These are phyloP conservation scores for Sebastes elongatus DNA, from an alignment of 2,797 vertebrate species.

Conservation along the genomic window DNA sequence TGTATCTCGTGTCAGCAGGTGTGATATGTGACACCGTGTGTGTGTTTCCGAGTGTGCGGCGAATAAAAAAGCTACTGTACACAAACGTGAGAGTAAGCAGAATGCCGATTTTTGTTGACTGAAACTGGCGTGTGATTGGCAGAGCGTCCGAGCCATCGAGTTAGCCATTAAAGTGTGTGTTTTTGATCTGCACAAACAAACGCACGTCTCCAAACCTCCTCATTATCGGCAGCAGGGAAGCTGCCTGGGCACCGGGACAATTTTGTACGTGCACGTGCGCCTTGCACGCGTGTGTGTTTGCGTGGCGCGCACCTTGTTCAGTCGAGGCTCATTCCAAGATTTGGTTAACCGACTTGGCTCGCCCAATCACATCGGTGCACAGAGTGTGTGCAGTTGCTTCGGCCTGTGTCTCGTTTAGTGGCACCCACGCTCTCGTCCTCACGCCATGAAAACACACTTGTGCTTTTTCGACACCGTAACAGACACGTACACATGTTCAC, in stretches of 20 bases:
- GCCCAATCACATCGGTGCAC: constrained; percentile 50
- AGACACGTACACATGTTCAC: constrained; percentile 18
- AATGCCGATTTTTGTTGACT: constrained; percentile 8
- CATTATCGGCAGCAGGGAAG: constrained; percentile 60
- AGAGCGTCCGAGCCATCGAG: constrained; percentile 7
- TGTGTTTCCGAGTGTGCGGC: constrained; percentile 25
- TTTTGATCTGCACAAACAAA: constrained; percentile 67
- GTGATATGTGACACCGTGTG: constrained; percentile 47
- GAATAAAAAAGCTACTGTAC: constrained; percentile 42
- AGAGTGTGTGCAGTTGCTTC: constrained; percentile 65
- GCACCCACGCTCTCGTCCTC: constrained; percentile 60
- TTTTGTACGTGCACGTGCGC: constrained; percentile 5
- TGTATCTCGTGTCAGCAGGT: constrained; percentile 64
- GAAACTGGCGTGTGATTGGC: constrained; percentile 33
- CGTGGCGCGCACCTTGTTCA: constrained; percentile 23
- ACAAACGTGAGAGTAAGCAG: constrained; percentile 32
- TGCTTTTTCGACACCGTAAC: not conserved
- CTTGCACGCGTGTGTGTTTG: not conserved
- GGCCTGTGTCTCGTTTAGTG: constrained; percentile 69
- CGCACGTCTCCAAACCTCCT: constrained; percentile 63
- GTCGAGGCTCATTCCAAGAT: constrained; percentile 58
- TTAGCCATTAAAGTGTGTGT: constrained; percentile 57
- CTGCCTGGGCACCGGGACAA: constrained; percentile 67
- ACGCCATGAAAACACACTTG: constrained; percentile 49
- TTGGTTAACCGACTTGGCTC: constrained; percentile 72